A percentile compares a stretch with the other conserved stretches of the same genome.
phyloP scores from a whole-genome alignment of 2,888 invertebrate genomes.

The Physocephala rufipes region DNA sequence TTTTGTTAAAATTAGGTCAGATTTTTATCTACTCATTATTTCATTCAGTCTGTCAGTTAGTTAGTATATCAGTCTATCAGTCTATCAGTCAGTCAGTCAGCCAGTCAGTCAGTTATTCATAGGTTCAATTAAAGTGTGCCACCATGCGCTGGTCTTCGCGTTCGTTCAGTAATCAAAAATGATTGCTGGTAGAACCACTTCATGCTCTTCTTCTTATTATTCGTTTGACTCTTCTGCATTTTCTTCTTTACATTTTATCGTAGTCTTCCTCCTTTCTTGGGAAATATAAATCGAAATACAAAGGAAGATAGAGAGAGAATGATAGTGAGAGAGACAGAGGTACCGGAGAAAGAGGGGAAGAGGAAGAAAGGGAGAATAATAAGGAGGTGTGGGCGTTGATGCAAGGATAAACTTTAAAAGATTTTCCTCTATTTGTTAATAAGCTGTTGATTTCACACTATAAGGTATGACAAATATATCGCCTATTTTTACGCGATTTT shows the following conservation, averaged over 20 bases:
- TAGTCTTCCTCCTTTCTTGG: neutral
- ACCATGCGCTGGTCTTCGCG: slow-evolving; percentile 9
- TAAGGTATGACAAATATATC: too few species aligned
- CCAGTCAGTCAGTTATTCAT: slow-evolving; percentile 18
- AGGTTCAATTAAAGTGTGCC: slow-evolving; percentile 21
- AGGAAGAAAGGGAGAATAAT: neutral
- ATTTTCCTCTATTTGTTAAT: neutral
- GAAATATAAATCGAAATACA: neutral
- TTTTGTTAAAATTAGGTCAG: slow-evolving; percentile 30
- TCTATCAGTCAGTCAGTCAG: slow-evolving; percentile 24
- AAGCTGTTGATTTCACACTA: neutral
- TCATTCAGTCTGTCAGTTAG: too few species aligned
- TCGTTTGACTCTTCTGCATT: neutral
- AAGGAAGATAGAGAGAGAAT: neutral
- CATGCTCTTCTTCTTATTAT: neutral
- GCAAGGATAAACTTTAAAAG: neutral
- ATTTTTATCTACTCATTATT: slow-evolving; percentile 33
- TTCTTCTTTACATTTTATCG: neutral
- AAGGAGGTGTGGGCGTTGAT: neutral
- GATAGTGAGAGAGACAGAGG: neutral
- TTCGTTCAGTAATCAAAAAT: slow-evolving; percentile 12
- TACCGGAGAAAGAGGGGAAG: neutral
- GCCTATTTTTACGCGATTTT: too few species aligned
- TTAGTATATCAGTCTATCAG: slow-evolving; percentile 18
- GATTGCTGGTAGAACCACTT: slow-evolving; percentile 8